Base-by-base conservation (phyloP, 1,140 invertebrate species). In the Halesus radiatus region DNA sequence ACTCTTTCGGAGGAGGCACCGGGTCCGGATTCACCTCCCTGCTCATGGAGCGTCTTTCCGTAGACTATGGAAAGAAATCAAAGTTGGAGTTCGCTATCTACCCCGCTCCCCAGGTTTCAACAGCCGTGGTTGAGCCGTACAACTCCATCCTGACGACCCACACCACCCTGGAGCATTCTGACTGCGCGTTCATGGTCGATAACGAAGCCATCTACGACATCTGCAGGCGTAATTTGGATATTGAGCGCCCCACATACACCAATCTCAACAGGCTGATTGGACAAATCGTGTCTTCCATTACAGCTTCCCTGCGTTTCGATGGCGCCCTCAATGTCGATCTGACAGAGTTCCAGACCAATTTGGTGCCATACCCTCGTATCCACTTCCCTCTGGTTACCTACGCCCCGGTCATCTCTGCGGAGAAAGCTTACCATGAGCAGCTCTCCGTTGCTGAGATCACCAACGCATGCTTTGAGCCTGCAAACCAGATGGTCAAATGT, bases 201-300 rank as follows among this genome's bases (percentile, higher is more conserved):
- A 94, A 96, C 85, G 95, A 96, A 87, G 95, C 95, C 53, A 97
- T 97, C 85, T 97, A 97, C 84, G 96, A 97, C 86, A 97, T 98
- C 87, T 98, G 96, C 88, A 91, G 95, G 60, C 92, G 95, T 56
- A 97, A 97, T 86, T 87, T 98, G 84, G 95, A 97, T 87, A 96
- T 98, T 81, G 95, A 96, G 84, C 91, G 95, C 56, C 96, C 95
- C 18, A 95, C 94, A 10, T 96, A 96, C 91, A 92, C 91, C 85
- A 95, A 94, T 87, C 89, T 94, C 84, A 96, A 96, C 87, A 88
- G 95, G 82, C 89, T 96, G 72, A 96, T 96, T 84, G 94, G 95
- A 37, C 95, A 96, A 88, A 95, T 96, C 83, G 95, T 96, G 3
- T 96, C 95, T 1, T 96, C 95, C 56, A 96, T 96, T 84, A 96